Conservation (phyloP, 2,888 invertebrate genomes). For the Rhagium mordax region DNA sequence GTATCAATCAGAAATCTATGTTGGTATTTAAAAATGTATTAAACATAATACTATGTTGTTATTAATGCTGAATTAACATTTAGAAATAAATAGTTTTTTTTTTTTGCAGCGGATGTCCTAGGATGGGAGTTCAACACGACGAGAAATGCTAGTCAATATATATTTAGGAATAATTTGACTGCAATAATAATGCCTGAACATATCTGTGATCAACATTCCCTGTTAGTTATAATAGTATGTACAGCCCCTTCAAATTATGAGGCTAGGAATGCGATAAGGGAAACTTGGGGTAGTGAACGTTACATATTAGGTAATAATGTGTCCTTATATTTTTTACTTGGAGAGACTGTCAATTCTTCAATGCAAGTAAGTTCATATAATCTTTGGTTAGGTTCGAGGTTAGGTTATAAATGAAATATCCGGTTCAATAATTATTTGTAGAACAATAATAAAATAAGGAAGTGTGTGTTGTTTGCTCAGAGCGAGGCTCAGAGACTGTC, state of each 20-base stretch:
- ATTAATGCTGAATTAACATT: too few species aligned
- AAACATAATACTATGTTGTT: too few species aligned
- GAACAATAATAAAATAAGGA: too few species aligned
- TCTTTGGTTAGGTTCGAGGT: neutral
- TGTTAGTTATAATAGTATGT: constrained; percentile 79
- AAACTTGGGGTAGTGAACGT: constrained; percentile 77
- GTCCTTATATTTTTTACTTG: constrained; percentile 68
- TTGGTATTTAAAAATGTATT: too few species aligned
- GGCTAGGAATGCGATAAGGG: constrained; percentile 78
- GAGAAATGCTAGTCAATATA: constrained; percentile 80
- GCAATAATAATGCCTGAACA: constrained; percentile 54
- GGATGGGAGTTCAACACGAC: constrained; percentile 86
- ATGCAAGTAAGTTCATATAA: constrained; percentile 68
- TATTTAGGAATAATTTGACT: constrained; percentile 67
- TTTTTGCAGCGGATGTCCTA: constrained; percentile 65
- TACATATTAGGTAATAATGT: constrained; percentile 54
- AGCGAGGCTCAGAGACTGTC: too few species aligned
- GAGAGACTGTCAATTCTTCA: constrained; percentile 73
- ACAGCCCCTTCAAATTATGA: constrained; percentile 81
- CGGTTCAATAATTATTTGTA: too few species aligned
- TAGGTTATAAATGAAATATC: too few species aligned
- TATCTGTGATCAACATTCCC: constrained; percentile 54
- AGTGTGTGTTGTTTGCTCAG: too few species aligned
- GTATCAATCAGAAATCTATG: too few species aligned
- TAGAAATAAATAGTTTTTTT: too few species aligned